These are phyloP conservation scores for Bilobella aurantiaca DNA, from an alignment of 1,140 invertebrate species.

Conservation along the genomic window DNA sequence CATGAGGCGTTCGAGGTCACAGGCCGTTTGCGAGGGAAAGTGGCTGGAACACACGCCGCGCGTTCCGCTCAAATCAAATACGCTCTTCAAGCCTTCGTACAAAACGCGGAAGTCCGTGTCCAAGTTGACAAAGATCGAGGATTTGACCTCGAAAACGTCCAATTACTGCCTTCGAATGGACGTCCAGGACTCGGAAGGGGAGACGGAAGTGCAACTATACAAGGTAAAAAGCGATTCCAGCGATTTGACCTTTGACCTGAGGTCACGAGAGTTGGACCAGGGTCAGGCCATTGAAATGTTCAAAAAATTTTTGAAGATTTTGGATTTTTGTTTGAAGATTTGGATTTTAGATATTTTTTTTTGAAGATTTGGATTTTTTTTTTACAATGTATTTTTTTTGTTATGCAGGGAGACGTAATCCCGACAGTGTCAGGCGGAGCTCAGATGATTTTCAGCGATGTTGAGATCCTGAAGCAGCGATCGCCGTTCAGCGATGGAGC, in stretches of 20 bases:
- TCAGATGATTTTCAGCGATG: conserved; percentile 89
- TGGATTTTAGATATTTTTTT: too few species aligned
- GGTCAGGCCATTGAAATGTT: too few species aligned
- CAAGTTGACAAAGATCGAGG: conserved; percentile 57
- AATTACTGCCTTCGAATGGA: conserved; percentile 89
- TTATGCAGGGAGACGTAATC: conserved; percentile 67
- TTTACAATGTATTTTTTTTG: conserved; percentile 12
- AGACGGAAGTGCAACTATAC: conserved; percentile 81
- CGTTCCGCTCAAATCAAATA: conserved; percentile 57
- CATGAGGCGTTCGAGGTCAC: conserved; percentile 54
- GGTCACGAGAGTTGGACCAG: too few species aligned
- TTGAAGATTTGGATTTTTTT: not conserved
- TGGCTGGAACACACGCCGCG: conserved; percentile 85
- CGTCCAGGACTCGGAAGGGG: conserved; percentile 77
- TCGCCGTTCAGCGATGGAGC: too few species aligned
- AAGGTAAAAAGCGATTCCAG: conserved; percentile 69
- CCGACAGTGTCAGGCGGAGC: conserved; percentile 85
- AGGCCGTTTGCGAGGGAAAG: conserved; percentile 58
- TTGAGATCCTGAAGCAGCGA: conserved; percentile 85
- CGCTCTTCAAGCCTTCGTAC: conserved; percentile 75
- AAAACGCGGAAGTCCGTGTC: conserved; percentile 70
- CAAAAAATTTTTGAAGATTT: too few species aligned
- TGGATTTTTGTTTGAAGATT: too few species aligned
- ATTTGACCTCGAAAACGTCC: conserved; percentile 62
- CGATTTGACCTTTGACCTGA: too few species aligned